A percentile compares a stretch with the other conserved stretches of the same genome.
Evolutionary conservation across 2,113 vertebrate genomes (phyloP).

Genomic region (Alligator sinensis): DNA sequence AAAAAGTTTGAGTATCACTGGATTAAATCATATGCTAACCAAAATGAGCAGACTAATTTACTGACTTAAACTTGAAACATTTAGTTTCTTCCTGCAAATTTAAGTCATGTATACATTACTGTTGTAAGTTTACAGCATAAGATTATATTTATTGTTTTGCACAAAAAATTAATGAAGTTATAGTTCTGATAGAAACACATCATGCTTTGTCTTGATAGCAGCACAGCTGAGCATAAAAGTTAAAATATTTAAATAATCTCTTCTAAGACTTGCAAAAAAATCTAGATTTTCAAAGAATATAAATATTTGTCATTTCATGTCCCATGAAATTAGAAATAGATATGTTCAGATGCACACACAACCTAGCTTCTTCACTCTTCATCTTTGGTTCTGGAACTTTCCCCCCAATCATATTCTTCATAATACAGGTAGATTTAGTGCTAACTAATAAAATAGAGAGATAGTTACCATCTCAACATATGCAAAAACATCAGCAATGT

Average conservation of each 20-base stretch:
- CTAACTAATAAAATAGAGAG: not conserved
- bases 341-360: not conserved
- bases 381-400: not conserved
- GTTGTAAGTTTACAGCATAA: conserved; percentile 23
- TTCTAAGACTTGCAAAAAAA: conserved; percentile 18
- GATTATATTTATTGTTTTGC: conserved; percentile 40
- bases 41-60: conserved; percentile 1
- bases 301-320: not conserved
- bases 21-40: not conserved
- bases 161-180: conserved; percentile 50
- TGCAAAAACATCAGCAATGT: not conserved
- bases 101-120: conserved; percentile 22
- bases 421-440: not conserved
- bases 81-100: conserved; percentile 11
- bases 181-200: conserved; percentile 35
- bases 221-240: conserved; percentile 43
- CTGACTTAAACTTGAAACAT: conserved; percentile 58
- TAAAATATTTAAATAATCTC: conserved; percentile 42
- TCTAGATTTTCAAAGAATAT: not conserved
- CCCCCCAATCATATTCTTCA: not conserved
- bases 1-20: too few species aligned
- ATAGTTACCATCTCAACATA: not conserved
- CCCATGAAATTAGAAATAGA: not conserved
- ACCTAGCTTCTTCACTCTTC: not conserved
- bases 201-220: conserved; percentile 43